Conservation (phyloP, 2,888 invertebrate genomes). For the Apeira syringaria region DNA sequence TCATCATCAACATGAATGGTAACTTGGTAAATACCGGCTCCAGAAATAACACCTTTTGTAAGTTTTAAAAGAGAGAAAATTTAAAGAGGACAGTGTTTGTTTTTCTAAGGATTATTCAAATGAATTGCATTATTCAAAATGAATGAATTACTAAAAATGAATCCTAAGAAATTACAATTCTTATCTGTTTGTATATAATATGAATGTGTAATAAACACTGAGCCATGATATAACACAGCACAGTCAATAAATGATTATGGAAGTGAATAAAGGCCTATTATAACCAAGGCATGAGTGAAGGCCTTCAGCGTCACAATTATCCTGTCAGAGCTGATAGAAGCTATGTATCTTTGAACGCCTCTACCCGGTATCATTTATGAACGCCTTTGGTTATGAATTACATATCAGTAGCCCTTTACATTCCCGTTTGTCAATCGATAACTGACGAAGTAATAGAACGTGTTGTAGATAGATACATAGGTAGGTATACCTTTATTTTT, state of each 20-base stretch:
- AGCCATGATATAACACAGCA: neutral
- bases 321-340: constrained; percentile 36
- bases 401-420: neutral
- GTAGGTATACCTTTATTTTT: too few species aligned
- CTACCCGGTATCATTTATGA: constrained; percentile 13
- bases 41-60: constrained; percentile 86
- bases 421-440: neutral
- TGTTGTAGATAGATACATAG: too few species aligned
- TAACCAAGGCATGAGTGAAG: constrained; percentile 17
- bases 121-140: too few species aligned
- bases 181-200: too few species aligned
- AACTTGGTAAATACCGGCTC: constrained; percentile 91
- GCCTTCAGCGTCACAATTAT: constrained; percentile 39
- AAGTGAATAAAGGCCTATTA: neutral
- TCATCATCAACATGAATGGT: constrained; percentile 92
- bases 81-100: too few species aligned
- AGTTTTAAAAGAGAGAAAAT: too few species aligned
- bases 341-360: constrained; percentile 30
- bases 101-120: too few species aligned
- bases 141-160: too few species aligned
- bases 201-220: too few species aligned
- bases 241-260: neutral
- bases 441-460: too few species aligned
- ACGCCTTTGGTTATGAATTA: neutral
- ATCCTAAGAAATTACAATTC: too few species aligned